Conservation (phyloP, 2,888 invertebrate genomes). For the Ophion slaviceki region DNA sequence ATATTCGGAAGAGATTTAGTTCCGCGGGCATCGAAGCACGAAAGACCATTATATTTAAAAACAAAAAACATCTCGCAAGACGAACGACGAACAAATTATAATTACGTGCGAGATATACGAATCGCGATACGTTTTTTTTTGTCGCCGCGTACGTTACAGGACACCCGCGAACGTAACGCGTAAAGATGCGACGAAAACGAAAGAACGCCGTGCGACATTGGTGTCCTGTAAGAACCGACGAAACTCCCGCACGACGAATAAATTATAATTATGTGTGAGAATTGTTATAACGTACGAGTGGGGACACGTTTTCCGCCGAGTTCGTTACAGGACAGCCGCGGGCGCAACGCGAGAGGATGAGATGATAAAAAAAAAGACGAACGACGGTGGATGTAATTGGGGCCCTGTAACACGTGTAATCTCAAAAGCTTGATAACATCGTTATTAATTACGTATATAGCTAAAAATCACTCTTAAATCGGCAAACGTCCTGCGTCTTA, state of each 20-base stretch:
- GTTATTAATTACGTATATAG: slow-evolving; percentile 61
- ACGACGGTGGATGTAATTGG: slow-evolving; percentile 26
- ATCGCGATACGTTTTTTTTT: slow-evolving; percentile 31
- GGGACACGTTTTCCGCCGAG: slow-evolving; percentile 29
- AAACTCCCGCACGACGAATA: slow-evolving; percentile 51
- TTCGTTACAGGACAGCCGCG: slow-evolving; percentile 40
- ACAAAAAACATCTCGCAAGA: slow-evolving; percentile 44
- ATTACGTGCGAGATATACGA: slow-evolving; percentile 20
- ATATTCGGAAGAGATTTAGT: slow-evolving; percentile 26
- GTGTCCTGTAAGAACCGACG: slow-evolving; percentile 32
- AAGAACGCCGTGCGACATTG: slow-evolving; percentile 28
- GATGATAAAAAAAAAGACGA: slow-evolving; percentile 13
- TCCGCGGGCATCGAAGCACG: slow-evolving; percentile 26
- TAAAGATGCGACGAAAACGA: slow-evolving; percentile 38
- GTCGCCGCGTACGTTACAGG: slow-evolving; percentile 37
- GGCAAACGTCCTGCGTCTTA: slow-evolving; percentile 70
- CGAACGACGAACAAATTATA: slow-evolving; percentile 48
- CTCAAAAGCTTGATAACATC: slow-evolving; percentile 68
- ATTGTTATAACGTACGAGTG: slow-evolving; percentile 35
- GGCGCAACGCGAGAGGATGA: slow-evolving; percentile 16
- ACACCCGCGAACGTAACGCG: slow-evolving; percentile 5
- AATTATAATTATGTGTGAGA: slow-evolving; percentile 28
- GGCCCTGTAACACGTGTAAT: slow-evolving; percentile 51
- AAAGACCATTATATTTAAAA: slow-evolving; percentile 1
- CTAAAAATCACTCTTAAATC: slow-evolving; percentile 64